Evolutionary conservation across 64 coral and sea anemone genomes (phyloP).

Genomic region (Porites lutea): DNA sequence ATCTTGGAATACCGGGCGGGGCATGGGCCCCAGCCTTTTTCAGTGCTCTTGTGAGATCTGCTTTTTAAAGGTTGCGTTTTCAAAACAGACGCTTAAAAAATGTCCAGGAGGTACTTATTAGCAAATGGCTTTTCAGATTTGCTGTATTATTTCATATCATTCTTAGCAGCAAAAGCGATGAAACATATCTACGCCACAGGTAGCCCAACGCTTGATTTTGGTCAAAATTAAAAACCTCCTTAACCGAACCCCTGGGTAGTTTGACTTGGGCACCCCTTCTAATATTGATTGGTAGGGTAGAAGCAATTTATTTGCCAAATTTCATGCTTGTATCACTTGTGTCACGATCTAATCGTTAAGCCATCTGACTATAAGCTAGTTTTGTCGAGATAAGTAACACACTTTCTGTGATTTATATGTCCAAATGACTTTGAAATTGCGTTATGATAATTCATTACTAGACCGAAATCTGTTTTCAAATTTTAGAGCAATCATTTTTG

Average conservation of each 20-base stretch:
- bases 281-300: constrained; percentile 67
- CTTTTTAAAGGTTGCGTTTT: not conserved
- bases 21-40: not conserved
- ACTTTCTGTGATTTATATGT: too few relatives aligned
- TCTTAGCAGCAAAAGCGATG: too few relatives aligned
- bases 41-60: not conserved
- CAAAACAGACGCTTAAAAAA: not conserved
- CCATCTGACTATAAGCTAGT: too few relatives aligned
- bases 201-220: constrained; percentile 17
- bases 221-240: constrained; percentile 37
- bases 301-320: constrained; percentile 59
- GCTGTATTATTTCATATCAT: too few relatives aligned
- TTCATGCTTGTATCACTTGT: too few relatives aligned
- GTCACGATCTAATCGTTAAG: too few relatives aligned
- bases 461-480: too few relatives aligned
- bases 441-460: too few relatives aligned
- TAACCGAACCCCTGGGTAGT: constrained; percentile 38
- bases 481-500: too few relatives aligned
- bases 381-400: too few relatives aligned
- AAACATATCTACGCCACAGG: constrained; percentile 8
- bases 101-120: not conserved
- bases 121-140: not conserved
- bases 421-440: too few relatives aligned
- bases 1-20: constrained; percentile 35
- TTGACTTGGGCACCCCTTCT: constrained; percentile 85